Evolutionary conservation across 1,140 invertebrate genomes (phyloP).

Genomic region (Hylaeus anthracinus): DNA sequence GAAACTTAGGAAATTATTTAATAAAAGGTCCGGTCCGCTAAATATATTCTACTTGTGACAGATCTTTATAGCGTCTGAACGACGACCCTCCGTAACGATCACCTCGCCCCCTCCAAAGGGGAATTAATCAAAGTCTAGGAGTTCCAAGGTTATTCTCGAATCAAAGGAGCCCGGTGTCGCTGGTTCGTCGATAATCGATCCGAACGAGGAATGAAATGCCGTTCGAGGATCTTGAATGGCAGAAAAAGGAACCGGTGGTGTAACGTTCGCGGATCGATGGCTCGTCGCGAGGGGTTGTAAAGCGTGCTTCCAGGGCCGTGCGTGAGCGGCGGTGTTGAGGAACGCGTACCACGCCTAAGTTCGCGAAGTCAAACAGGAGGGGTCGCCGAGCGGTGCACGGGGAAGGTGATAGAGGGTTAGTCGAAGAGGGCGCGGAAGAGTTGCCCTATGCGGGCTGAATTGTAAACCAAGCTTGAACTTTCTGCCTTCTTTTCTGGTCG

Average conservation of each 20-base stretch:
- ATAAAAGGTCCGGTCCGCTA: too few species aligned
- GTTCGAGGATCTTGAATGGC: not conserved
- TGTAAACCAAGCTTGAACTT: conserved; percentile 71
- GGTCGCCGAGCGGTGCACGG: not conserved
- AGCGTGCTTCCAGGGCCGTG: not conserved
- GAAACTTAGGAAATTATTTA: too few species aligned
- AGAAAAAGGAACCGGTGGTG: not conserved
- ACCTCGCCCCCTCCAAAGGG: too few species aligned
- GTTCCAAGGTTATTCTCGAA: not conserved
- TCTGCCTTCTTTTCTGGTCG: conserved; percentile 69
- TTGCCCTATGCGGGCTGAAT: conserved; percentile 72
- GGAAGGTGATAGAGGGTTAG: conserved; percentile 18
- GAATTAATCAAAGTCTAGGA: not conserved
- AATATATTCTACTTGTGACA: too few species aligned
- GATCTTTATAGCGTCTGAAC: too few species aligned
- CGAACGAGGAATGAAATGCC: conserved; percentile 12
- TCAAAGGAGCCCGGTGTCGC: not conserved
- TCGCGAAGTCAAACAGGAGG: conserved; percentile 45
- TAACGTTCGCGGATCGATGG: conserved; percentile 48
- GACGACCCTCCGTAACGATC: too few species aligned
- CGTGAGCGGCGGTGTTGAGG: not conserved
- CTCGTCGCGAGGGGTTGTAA: conserved; percentile 17
- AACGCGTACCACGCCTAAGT: conserved; percentile 42
- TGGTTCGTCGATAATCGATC: not conserved
- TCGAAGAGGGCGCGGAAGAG: conserved; percentile 30